Conservation (phyloP, 2,888 invertebrate genomes). For the Nineta flava region DNA sequence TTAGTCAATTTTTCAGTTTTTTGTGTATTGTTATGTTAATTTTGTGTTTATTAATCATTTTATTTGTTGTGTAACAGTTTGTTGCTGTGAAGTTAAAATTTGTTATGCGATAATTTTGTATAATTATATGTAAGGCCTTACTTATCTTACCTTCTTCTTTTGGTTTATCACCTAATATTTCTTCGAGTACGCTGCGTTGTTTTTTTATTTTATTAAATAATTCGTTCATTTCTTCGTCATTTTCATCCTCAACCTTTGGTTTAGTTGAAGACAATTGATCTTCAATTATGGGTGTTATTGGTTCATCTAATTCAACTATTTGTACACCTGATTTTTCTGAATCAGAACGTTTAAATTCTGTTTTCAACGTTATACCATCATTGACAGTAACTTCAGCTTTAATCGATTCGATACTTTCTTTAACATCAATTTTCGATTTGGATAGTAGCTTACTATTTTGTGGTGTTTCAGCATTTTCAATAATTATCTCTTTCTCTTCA, state of each 20-base stretch:
- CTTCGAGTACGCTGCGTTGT: constrained; percentile 53
- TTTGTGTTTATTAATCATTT: background rate
- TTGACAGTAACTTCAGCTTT: background rate
- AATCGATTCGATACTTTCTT: background rate
- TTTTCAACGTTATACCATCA: background rate
- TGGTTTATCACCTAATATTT: constrained; percentile 46
- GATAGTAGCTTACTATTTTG: constrained; percentile 13
- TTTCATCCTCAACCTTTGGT: constrained; percentile 30
- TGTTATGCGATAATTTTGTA: no score
- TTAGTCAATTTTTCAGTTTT: background rate
- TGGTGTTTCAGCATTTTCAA: constrained; percentile 14
- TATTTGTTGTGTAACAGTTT: background rate
- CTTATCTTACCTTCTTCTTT: constrained; percentile 13
- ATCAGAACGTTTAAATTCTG: constrained; percentile 4
- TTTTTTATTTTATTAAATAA: constrained; percentile 46
- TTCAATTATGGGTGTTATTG: constrained; percentile 8
- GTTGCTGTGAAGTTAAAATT: background rate
- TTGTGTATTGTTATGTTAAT: no score
- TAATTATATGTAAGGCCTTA: no score
- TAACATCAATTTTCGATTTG: background rate
- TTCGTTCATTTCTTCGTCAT: constrained; percentile 40
- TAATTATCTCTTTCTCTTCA: constrained; percentile 5
- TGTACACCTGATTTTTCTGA: constrained; percentile 10
- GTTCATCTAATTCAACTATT: constrained; percentile 11
- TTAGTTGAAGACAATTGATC: background rate